Base-by-base conservation (phyloP, 1,140 invertebrate species). In the Trinorchestia longiramus region DNA sequence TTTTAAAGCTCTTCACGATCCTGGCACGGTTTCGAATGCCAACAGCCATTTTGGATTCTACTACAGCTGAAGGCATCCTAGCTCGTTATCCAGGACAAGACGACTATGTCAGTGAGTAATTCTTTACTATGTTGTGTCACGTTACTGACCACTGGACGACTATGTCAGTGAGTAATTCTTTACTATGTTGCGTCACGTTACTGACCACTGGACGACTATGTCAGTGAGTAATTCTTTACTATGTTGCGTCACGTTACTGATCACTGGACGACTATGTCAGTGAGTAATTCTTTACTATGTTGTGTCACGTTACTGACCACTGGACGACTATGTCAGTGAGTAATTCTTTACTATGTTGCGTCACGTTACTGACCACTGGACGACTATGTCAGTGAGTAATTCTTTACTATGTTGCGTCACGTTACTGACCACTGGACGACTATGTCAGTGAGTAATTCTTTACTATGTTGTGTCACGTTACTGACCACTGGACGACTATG, bases 41-140 rank as follows among this genome's bases (percentile, higher is more conserved):
- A 36, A 77, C 62, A 11, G 88, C 88, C 8, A 44, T 91, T 42
- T 43, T 91, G 88, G 88, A 91, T 91, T 42, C 88, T 43, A 91
- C 88, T 43, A 91, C 92, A 94, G 43, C 92, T 45, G 92, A 94
- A 6, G 92, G 92, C 11, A 94, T 94, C 43, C 43, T 94, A 8
- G 43, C 92, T 1, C 11, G 92, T 47, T 94, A 94, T 47, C 92
- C 92, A 47, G 92, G 92, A 28, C 92, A 94, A 36, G 92, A 94
- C 40, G 92, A 94, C 43, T 94, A 94, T 40, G 44, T 94, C 43
- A 94, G 92, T 94, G 40, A 77, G 62, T 77, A 77, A 23, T 77
- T 23, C 28, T 77, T 19, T 53, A 8, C 6, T 1, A 77, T 40
- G 43, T 94, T 19, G 15, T 47, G 8, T 44, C 43, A n/a, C 11